phyloP scores from a whole-genome alignment of 2,113 vertebrate species.

The Sprattus sprattus region DNA sequence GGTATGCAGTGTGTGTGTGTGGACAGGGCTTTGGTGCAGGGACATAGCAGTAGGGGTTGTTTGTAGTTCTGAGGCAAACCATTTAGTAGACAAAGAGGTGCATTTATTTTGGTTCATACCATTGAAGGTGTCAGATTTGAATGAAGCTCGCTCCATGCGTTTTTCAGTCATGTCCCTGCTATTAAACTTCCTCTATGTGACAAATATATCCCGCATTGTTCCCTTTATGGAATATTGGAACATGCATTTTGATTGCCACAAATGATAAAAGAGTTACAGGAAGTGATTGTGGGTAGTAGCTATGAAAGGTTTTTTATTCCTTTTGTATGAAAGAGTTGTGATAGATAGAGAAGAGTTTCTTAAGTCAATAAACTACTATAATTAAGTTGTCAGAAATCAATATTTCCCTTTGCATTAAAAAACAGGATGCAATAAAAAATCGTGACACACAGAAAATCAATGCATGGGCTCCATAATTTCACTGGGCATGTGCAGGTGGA shows the following conservation, averaged over 20 bases:
- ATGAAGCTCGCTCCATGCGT: not conserved
- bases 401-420: not conserved
- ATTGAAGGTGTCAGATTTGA: slow-evolving; percentile 31
- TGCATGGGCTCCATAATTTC: not conserved
- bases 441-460: not conserved
- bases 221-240: not conserved
- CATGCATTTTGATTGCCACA: not conserved
- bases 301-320: not conserved
- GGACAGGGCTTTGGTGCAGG: slow-evolving; percentile 45
- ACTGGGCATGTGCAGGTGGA: not conserved
- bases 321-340: not conserved
- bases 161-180: slow-evolving; percentile 18
- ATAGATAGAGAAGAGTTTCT: not conserved
- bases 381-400: too few relatives aligned
- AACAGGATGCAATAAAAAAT: not conserved
- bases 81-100: slow-evolving; percentile 43
- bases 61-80: slow-evolving; percentile 36
- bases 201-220: not conserved
- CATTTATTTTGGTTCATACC: slow-evolving; percentile 38
- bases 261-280: not conserved
- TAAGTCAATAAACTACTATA: not conserved
- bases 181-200: not conserved
- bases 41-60: slow-evolving; percentile 54
- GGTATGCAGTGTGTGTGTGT: slow-evolving; percentile 60
- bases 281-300: not conserved